Base-by-base conservation (phyloP, 2,888 invertebrate genomes). In the Ptychoptera contaminata region DNA sequence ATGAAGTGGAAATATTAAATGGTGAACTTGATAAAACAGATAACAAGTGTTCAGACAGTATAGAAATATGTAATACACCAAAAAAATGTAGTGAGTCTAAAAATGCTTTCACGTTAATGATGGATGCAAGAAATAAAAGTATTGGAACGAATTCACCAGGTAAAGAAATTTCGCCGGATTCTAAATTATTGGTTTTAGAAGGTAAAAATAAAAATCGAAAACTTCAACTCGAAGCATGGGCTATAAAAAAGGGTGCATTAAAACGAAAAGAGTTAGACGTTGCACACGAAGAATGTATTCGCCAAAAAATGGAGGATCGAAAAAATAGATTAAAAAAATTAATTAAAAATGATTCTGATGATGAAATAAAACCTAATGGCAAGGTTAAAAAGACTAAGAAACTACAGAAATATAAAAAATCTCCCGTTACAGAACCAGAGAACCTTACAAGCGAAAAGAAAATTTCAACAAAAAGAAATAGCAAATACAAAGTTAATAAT, bases 111-210 rank as follows among this genome's bases (percentile, higher is more conserved):
- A 67, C 75, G 54, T 56, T 79, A 30, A 67, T 80, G 66, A 80
- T 80, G 80, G 74, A 74, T 50, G 74, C 74, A 14, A 67, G 78
- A 49, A 72, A 75, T 55, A 77, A 76, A 57, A 68, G 68, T 40
- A 71, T 79, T 48, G 79, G 79, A 2, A 60, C 62, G 16, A 80
- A 79, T 61, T 72, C 76, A 16, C 72, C 73, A 8, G 79, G 79
- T 0, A 76, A 74, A 61, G 58, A 60, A 37, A 39, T 39, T 6
- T 39, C 39, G 10, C 29, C 43, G 40, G 50, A 23, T 7, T 59
- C 46, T 47, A 53, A 16, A 37, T 46, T 43, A 60, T 62, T 50
- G 64, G 61, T 49, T 16, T 4, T 31, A 10, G 12, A n/a, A 8
- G 66, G 60, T 50, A 60, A 53, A 43, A 48, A 56, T 1, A 68